Base-by-base conservation (phyloP, 1,140 invertebrate species). In the Zaprionus ornatus region DNA sequence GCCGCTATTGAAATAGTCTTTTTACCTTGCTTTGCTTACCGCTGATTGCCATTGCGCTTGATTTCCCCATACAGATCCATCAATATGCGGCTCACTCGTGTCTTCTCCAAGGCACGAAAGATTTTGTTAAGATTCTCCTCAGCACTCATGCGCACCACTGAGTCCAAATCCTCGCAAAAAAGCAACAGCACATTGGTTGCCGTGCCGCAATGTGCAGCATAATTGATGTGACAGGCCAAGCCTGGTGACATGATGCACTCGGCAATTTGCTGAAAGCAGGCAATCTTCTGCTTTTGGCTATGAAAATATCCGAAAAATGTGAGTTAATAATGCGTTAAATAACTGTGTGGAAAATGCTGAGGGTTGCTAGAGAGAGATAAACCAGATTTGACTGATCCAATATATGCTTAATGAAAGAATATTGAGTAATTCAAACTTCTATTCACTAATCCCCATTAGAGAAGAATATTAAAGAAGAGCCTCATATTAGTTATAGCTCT, bases 1-100 rank as follows among this genome's bases (percentile, higher is more conserved):
- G 25, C 17, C 15, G 5, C 37, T n/a, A n/a, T 17, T n/a, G 40
- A 9, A 42, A 42, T 42, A 6, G 15, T 40, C 1, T 42, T 2
- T 42, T 3, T 7, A 9, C 7, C 1, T 9, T 45, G 13, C 13
- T 37, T 4, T 17, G 7, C 65, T 42, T 64, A 92, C 91, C 90
- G 72, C 55, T 92, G 85, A 60, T 93, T 93, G 4, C 96, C 96
- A 93, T 97, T 97, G 81, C 95, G 95, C 87, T 96, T 96, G 32
- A 97, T 96, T 92, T 97, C 96, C 79, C 96, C 95, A 86, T 96
- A 97, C n/a, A 97, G 92, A 90, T 97, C 96, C 78, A 97, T 95
- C 80, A 96, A 95, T 57, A 97, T 93, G 82, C 96, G 95, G 17
- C 95, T 94, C 12, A 96, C 93, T 27, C 94, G 94, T n/a, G 80